Evolutionary conservation across 23 tunicate species (phyloP), one percentile per base, ranked within the genome.

Genomic region (Phallusia fumigata): DNA sequence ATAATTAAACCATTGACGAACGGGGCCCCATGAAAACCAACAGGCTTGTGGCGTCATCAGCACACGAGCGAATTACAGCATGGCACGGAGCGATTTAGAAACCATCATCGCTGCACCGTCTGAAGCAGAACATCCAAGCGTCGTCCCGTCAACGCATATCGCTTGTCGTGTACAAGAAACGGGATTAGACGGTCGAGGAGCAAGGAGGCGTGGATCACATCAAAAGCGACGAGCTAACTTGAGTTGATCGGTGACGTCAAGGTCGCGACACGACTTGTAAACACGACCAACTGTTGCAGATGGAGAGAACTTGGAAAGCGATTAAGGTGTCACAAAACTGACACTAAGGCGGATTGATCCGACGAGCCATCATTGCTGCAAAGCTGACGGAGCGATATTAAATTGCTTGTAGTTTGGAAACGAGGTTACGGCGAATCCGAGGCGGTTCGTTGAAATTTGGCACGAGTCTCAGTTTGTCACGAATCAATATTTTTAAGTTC

Each of bases 231-330:
- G 69, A 2, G 69, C 28, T 58, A 58, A 22, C 26, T 1, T 24
- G 28, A 58, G 28, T 24, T 24, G 69, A 58, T 58, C 69, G 28
- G 69, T 58, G 69, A 58, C 69, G 69, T 58, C 69, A 58, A 58
- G 69, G 69, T 58, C 69, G 69, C 69, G 69, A 58, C 69, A 58
- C 69, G 28, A 21, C 69, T 58, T 58, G 69, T 58, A 58, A 58
- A 58, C 69, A 58, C 5, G 5, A 22, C 3, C 28, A 16, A 58
- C 28, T 58, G 69, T 24, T 58, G 69, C 69, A 58, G 2, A 13
- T 58, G 69, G 16, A 58, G 69, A 24, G 69, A 58, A 21, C 69
- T 58, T 58, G 69, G 69, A 58, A 58, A 58, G 69, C 69, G 69
- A 58, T 58, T 58, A 21, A 16, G 13, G 69, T 21, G 3, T 8